phyloP scores from a whole-genome alignment of 2,888 invertebrate genomes.

The Spatulosminthurus flaviceps region DNA sequence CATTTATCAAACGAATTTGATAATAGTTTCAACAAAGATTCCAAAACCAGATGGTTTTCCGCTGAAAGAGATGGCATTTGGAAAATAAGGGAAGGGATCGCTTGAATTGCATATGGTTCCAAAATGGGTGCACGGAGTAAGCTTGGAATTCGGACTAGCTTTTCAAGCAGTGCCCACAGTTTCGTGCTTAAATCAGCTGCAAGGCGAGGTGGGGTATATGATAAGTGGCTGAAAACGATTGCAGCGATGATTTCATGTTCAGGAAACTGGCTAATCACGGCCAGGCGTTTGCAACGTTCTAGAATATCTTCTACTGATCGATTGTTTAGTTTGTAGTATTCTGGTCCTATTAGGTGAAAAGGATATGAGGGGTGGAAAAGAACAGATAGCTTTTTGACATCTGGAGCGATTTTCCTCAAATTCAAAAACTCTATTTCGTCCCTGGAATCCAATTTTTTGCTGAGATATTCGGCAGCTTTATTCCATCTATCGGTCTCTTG shows the following conservation, averaged over 20 bases:
- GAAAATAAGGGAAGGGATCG: slow-evolving; percentile 38
- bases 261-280: slow-evolving; percentile 48
- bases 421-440: slow-evolving; percentile 48
- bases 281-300: slow-evolving; percentile 47
- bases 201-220: neutral
- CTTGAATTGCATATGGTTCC: slow-evolving; percentile 34
- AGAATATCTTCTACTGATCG: slow-evolving; percentile 40
- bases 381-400: slow-evolving; percentile 45
- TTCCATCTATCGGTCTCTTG: neutral
- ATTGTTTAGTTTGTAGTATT: neutral
- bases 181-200: slow-evolving; percentile 31
- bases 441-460: slow-evolving; percentile 31
- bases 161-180: slow-evolving; percentile 52
- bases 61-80: slow-evolving; percentile 46
- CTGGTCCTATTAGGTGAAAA: slow-evolving; percentile 35
- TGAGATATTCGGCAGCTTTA: slow-evolving; percentile 27
- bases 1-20: slow-evolving; percentile 49
- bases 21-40: slow-evolving; percentile 50
- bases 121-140: slow-evolving; percentile 35
- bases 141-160: slow-evolving; percentile 46
- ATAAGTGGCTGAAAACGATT: slow-evolving; percentile 39
- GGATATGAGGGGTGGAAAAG: slow-evolving; percentile 50
- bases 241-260: slow-evolving; percentile 50
- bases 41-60: slow-evolving; percentile 50
- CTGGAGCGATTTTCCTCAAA: slow-evolving; percentile 40